Base-by-base conservation (phyloP, 2,888 invertebrate genomes). In the Adela reaumurella region DNA sequence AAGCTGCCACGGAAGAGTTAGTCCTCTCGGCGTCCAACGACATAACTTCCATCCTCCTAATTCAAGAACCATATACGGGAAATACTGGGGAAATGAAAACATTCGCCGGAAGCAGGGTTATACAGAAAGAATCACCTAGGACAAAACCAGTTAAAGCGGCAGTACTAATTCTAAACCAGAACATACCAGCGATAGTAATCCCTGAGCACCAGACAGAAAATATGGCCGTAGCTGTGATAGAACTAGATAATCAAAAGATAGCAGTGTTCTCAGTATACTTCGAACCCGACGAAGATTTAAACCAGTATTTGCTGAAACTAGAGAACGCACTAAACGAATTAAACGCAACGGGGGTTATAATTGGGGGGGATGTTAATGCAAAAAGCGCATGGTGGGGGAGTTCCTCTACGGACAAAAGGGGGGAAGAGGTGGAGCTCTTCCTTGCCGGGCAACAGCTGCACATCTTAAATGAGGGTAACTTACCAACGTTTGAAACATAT, bases 21-120 rank as follows among this genome's bases (percentile, higher is more conserved):
- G n/a, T n/a, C n/a, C n/a, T n/a, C n/a, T n/a, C n/a, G n/a, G 24
- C 4, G 24, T 24, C 24, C 24, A 6, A 4, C 24, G 24, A 8
- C 24, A 24, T 4, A 24, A 24, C 4, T 6, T 24, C 24, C 4
- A 8, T 8, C 24, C 24, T 58, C 4, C 46, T 61, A 0, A 50
- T 60, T 1, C 61, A 62, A 19, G 60, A 62, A 53, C 59, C 61
- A 0, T 62, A 60, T 41, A 55, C 57, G 2, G 61, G 59, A 0
- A 41, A 19, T 0, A 46, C 8, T 2, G 58, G 58, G 0, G 29
- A n/a, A 0, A 2, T 59, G 0, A 57, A 54, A 35, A 45, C 52
- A 14, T 28, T 51, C 17, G 51, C 53, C 0, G 57, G 55, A 43
- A 53, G 52, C 0, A 51, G 16, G 18, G 48, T 56, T 16, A 53